These are phyloP conservation scores for Helicoverpa armigera DNA, from an alignment of 1,140 invertebrate genomes.

Conservation along the genomic window DNA sequence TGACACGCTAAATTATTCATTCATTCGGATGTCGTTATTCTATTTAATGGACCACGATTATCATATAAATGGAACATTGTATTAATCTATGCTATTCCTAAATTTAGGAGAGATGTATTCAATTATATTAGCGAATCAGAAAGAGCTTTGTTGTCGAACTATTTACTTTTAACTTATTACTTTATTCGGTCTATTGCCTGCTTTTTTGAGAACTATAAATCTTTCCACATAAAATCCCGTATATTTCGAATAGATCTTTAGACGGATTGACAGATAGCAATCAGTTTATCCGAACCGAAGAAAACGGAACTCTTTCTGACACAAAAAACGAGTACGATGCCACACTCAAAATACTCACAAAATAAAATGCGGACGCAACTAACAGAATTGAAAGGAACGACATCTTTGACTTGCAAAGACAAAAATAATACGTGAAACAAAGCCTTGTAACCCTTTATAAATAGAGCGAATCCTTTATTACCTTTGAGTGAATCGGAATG, in stretches of 20 bases:
- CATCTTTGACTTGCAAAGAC: slow-evolving; percentile 34
- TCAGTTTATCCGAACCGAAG: background rate
- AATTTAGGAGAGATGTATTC: slow-evolving; percentile 16
- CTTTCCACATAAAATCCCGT: no score
- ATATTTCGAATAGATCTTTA: no score
- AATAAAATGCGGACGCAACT: slow-evolving; percentile 39
- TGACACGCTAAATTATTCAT: slow-evolving; percentile 35
- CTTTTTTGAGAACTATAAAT: no score
- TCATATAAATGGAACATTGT: slow-evolving; percentile 39
- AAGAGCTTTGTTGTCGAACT: background rate
- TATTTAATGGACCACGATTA: slow-evolving; percentile 31
- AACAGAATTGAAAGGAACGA: slow-evolving; percentile 42
- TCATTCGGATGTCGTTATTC: slow-evolving; percentile 34
- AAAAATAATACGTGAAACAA: slow-evolving; percentile 2
- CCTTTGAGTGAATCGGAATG: slow-evolving; percentile 37
- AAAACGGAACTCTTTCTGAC: background rate
- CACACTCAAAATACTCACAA: slow-evolving; percentile 49
- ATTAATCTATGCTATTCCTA: slow-evolving; percentile 37
- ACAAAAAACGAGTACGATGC: slow-evolving; percentile 26
- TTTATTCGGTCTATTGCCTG: background rate
- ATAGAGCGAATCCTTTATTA: slow-evolving; percentile 32
- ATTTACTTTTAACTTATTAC: background rate
- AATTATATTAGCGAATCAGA: background rate
- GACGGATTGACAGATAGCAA: no score
- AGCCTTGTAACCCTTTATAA: slow-evolving; percentile 30